Evolutionary conservation across 2,113 vertebrate species (phyloP), one percentile per base, ranked within the genome.

Genomic region (Regulus satrapa): DNA sequence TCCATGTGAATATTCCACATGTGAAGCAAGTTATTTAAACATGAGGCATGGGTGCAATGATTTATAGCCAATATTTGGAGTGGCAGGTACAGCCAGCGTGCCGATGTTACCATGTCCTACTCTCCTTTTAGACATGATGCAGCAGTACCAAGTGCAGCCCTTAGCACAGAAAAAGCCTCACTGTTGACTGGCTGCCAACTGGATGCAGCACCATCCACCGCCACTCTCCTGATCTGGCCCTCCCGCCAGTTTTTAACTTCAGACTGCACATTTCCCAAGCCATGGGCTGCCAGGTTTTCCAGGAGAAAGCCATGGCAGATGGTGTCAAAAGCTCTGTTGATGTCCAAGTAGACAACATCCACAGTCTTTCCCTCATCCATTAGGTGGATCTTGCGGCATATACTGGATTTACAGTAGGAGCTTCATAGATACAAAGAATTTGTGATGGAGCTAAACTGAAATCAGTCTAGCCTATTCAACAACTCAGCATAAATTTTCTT

Each of bases 341-440:
- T 31, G 23, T 38, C 18, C 1, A 11, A 21, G 6, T 1, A 38
- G 28, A 45, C 18, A 45, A 58, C 5, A 38, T 20, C 15, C 32
- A 67, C n/a, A 67, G 69, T 7, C 19, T 34, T 54, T 34, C 45
- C 9, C 10, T 46, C n/a, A 52, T 26, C 13, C 17, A 59, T 25
- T 45, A 29, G 16, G 8, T 0, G 0, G 28, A 12, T 25, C 32
- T 52, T 81, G 13, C 21, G 12, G 10, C 4, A 4, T 74, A 80
- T 51, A 45, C 10, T 29, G 45, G 15, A n/a, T n/a, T 48, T 59
- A n/a, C n/a, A 58, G 18, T 24, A 62, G 31, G 10, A 82, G 12
- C 23, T 75, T 75, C 28, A 34, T 0, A 46, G 10, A 36, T 41
- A 31, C 1, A 41, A 13, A 8, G 7, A 40, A 14, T 55, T 32